phyloP scores from a whole-genome alignment of 2,888 invertebrate genomes.

The Marasmarcha lunaedactyla region DNA sequence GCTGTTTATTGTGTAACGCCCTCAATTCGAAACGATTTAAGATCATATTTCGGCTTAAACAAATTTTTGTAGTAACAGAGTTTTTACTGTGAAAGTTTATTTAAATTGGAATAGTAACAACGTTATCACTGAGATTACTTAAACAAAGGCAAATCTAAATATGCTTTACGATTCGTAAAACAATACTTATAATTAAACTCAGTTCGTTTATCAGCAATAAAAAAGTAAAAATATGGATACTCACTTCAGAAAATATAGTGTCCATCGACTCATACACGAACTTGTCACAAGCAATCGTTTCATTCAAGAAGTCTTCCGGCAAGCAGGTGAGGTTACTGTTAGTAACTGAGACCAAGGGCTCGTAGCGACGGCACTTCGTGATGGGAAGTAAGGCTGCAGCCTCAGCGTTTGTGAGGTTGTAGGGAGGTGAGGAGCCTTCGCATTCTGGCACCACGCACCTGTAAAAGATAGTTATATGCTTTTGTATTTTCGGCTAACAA shows the following conservation, averaged over 20 bases:
- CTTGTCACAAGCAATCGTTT: constrained; percentile 30
- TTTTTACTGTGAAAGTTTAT: too few relatives aligned
- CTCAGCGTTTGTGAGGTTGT: constrained; percentile 24
- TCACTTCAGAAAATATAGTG: constrained; percentile 51
- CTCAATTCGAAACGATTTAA: too few relatives aligned
- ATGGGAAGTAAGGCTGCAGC: constrained; percentile 25
- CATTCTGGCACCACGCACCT: constrained; percentile 71
- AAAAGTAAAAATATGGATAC: neutral
- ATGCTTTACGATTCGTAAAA: too few relatives aligned
- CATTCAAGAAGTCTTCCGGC: constrained; percentile 25
- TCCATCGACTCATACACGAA: constrained; percentile 37
- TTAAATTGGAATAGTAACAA: too few relatives aligned
- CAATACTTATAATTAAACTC: too few relatives aligned
- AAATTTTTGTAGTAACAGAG: too few relatives aligned
- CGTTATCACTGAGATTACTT: too few relatives aligned
- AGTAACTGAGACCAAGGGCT: constrained; percentile 18
- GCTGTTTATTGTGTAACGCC: too few relatives aligned
- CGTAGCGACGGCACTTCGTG: constrained; percentile 26
- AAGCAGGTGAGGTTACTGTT: constrained; percentile 20
- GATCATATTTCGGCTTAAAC: too few relatives aligned
- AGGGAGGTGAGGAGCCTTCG: constrained; percentile 31
- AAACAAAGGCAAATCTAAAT: too few relatives aligned
- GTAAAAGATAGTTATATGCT: too few relatives aligned
- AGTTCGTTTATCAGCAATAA: neutral
- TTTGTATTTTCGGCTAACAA: too few relatives aligned